Conservation (phyloP, 1,140 invertebrate species). For the Frieseomelitta varia region DNA sequence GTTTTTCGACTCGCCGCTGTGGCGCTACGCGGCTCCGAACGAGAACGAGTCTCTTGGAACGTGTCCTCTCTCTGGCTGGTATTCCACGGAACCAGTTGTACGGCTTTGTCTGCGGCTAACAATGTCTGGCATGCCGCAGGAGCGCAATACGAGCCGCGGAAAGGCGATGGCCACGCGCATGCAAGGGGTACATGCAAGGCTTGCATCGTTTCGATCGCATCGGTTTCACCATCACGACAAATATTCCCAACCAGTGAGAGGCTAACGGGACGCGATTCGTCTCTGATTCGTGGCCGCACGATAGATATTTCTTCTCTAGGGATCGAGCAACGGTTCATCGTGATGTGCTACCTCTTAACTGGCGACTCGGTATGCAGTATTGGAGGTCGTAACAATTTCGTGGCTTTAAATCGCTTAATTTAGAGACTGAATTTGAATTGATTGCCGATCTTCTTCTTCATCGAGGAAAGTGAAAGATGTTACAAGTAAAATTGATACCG, state of each 20-base stretch:
- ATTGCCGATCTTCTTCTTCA: no score
- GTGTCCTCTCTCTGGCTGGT: constrained; percentile 1
- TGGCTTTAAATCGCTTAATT: no score
- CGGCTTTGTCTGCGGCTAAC: constrained; percentile 63
- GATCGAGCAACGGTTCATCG: neutral
- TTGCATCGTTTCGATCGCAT: neutral
- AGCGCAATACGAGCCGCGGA: constrained; percentile 8
- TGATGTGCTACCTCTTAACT: neutral
- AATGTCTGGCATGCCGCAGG: constrained; percentile 65
- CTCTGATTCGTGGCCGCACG: neutral
- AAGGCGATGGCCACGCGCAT: constrained; percentile 2
- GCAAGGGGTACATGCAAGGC: constrained; percentile 11
- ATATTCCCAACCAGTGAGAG: neutral
- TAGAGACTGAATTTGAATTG: no score
- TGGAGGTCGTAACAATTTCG: no score
- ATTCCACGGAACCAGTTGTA: constrained; percentile 63
- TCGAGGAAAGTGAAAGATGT: no score
- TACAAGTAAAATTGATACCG: no score
- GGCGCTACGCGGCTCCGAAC: constrained; percentile 38
- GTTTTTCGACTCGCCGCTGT: constrained; percentile 22
- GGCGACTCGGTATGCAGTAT: no score
- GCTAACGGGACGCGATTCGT: no score
- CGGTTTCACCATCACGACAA: neutral
- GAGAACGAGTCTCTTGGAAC: constrained; percentile 23
- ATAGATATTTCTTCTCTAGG: neutral